Percentiles rank a stretch among this genome's conserved stretches.
Evolutionary conservation across 2,797 vertebrate genomes (phyloP).

Genomic region (Atherinosoma microstoma): DNA sequence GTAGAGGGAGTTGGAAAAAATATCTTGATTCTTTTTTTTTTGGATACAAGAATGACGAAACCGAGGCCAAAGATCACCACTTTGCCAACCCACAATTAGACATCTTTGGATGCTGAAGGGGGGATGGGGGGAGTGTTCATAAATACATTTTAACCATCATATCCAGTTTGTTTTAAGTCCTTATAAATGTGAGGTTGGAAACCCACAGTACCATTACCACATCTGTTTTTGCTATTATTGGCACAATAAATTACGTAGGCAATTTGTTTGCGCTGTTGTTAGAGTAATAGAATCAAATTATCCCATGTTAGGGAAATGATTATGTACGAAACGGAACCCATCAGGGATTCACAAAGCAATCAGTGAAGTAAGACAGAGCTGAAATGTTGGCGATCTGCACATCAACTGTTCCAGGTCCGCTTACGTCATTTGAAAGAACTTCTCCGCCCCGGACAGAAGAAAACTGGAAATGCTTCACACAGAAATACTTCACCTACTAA

Average conservation of each 20-base stretch:
- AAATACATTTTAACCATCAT: constrained; percentile 74
- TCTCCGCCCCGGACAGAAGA: constrained; percentile 36
- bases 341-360: constrained; percentile 80
- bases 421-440: constrained; percentile 64
- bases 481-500: constrained; percentile 23
- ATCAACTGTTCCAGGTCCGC: constrained; percentile 64
- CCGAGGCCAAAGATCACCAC: constrained; percentile 54
- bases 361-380: constrained; percentile 75
- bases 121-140: constrained; percentile 62
- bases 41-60: constrained; percentile 61
- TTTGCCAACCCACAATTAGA: constrained; percentile 73
- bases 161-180: constrained; percentile 71
- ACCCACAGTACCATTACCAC: constrained; percentile 71
- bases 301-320: constrained; percentile 80
- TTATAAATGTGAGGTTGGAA: constrained; percentile 76
- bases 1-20: constrained; percentile 35
- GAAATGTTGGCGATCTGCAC: constrained; percentile 69
- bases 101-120: constrained; percentile 72
- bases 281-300: constrained; percentile 82
- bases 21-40: constrained; percentile 42
- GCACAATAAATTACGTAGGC: constrained; percentile 81
- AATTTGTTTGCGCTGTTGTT: constrained; percentile 84
- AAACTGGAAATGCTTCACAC: constrained; percentile 30
- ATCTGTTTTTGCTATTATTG: constrained; percentile 83
- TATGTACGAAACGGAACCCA: constrained; percentile 80